Base-by-base conservation (phyloP, 2,113 vertebrate genomes). In the Pycnonotus jocosus region DNA sequence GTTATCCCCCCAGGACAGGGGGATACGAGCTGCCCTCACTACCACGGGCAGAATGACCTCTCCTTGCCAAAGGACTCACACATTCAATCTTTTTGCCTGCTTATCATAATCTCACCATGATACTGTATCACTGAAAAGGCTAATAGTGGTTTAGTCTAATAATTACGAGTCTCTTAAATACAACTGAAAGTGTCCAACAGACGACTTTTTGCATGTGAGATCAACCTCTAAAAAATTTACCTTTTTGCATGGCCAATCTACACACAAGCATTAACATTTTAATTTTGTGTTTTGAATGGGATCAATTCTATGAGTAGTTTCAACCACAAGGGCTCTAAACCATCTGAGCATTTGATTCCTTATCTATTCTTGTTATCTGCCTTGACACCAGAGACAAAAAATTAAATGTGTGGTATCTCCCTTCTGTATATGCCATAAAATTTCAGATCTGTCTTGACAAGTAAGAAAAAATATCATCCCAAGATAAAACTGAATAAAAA, bases 401-500 rank as follows among this genome's bases (percentile, higher is more conserved):
- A 47, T 73, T 73, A 86, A 77, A 81, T 22, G 15, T 71, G 31
- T 83, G 44, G 12, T 40, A 54, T 86, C 35, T 93, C 23, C 35
- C 24, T 65, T 80, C 68, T 56, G 47, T 23, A 48, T 44, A 44
- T 24, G 27, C 35, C 60, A 60, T 53, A 86, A 84, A 71, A 84
- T 68, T 74, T 77, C 19, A 1, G 62, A 80, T 62, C 37, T 54
- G 17, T 78, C 51, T 62, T 81, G 47, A 69, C 24, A 87, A 86
- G 85, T 50, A 81, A 69, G 65, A 92, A 68, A 72, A 64, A 82
- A 74, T 93, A 80, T 48, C 58, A 86, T 74, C 30, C 60, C 42
- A 66, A 90, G 58, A 48, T 65, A 94, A 92, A 94, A 92, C 14
- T 38, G 50, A 82, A 83, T 27, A 77, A 94, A 92, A 90, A 53